Conservation (phyloP, 2,888 invertebrate species). For the Clistopyga incitator region DNA sequence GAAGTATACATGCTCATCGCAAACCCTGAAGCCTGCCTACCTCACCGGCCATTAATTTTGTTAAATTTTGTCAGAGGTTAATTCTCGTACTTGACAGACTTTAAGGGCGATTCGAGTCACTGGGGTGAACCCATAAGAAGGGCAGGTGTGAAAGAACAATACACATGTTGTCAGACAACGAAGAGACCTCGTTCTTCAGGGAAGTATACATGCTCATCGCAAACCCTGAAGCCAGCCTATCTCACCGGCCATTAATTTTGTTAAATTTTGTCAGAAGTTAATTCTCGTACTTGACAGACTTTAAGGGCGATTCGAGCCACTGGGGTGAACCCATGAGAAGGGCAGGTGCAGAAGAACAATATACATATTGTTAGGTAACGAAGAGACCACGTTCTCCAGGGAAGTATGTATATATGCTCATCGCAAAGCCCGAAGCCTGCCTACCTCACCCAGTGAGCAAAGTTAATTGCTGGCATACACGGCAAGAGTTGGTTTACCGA, state of each 20-base stretch:
- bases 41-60: too few relatives aligned
- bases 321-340: neutral
- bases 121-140: neutral
- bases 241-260: too few relatives aligned
- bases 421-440: neutral
- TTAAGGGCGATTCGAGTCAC: too few relatives aligned
- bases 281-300: too few relatives aligned
- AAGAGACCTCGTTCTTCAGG: conserved; percentile 22
- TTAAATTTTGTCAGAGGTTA: too few relatives aligned
- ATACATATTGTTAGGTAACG: conserved; percentile 1
- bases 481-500: neutral
- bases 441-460: neutral
- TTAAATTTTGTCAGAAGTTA: too few relatives aligned
- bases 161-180: neutral
- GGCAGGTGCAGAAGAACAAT: neutral
- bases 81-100: too few relatives aligned
- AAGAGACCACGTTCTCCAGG: conserved; percentile 23
- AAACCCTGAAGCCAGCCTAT: neutral
- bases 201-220: neutral
- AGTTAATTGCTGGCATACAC: neutral
- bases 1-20: conserved; percentile 1
- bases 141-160: neutral
- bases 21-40: too few relatives aligned
- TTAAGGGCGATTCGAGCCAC: too few relatives aligned
- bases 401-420: conserved; percentile 1